These are phyloP conservation scores for Acanthis flammea DNA, from an alignment of 2,797 vertebrate genomes.

Conservation along the genomic window DNA sequence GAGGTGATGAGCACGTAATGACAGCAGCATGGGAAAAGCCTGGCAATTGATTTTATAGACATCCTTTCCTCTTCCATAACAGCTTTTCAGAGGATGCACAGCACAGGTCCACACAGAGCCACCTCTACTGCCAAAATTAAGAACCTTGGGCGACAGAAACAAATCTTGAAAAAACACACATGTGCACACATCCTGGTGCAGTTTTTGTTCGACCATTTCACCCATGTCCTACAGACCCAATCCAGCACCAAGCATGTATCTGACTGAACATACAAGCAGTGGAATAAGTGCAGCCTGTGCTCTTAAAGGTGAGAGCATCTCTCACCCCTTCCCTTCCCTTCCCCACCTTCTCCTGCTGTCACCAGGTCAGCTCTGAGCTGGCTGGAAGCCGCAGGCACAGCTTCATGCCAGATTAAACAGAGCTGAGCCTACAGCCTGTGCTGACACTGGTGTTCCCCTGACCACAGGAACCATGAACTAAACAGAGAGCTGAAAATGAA, in stretches of 20 bases:
- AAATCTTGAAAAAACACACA: neutral
- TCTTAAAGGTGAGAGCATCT: neutral
- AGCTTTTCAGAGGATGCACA: neutral
- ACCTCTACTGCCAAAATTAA: neutral
- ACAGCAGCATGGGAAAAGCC: neutral
- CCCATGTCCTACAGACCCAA: rapidly evolving
- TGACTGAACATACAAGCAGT: neutral
- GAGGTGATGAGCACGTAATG: neutral
- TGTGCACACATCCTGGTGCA: rapidly evolving
- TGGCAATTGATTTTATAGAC: neutral
- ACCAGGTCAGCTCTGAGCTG: neutral
- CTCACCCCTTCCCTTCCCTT: neutral
- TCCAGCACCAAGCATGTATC: neutral
- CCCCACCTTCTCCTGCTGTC: neutral
- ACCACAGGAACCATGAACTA: neutral
- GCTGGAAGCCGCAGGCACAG: neutral
- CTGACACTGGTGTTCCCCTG: neutral
- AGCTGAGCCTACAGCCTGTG: neutral
- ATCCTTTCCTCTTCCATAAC: neutral
- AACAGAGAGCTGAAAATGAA: neutral
- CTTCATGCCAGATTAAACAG: neutral
- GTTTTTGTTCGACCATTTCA: neutral
- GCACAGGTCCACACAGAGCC: neutral
- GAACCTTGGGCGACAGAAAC: neutral
- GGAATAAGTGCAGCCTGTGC: neutral